Percentiles rank a stretch among this genome's conserved stretches.
phyloP scores from a whole-genome alignment of 2,888 invertebrate genomes.

The Hypselothyrea guttata region DNA sequence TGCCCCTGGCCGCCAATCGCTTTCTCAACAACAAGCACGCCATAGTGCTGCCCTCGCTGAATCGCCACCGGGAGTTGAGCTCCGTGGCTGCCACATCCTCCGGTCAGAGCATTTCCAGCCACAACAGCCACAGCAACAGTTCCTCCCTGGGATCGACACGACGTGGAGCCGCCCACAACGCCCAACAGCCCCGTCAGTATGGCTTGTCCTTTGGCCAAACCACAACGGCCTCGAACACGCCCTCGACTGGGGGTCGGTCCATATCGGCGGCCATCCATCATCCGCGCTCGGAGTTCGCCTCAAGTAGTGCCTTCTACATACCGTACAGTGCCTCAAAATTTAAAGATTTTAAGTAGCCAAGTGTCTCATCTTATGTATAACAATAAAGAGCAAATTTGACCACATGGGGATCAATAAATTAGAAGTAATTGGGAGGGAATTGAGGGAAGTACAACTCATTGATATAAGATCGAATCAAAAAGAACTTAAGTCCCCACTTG shows the following conservation, averaged over 20 bases:
- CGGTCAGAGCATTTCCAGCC: slow-evolving; percentile 55
- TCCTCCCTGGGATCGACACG: slow-evolving; percentile 19
- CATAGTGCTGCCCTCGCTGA: slow-evolving; percentile 77
- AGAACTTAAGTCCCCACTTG: too few species aligned
- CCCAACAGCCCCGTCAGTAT: slow-evolving; percentile 22
- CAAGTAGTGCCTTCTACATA: slow-evolving; percentile 77
- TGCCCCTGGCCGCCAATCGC: slow-evolving; percentile 67
- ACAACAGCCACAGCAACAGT: slow-evolving; percentile 38
- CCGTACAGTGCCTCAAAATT: slow-evolving; percentile 82
- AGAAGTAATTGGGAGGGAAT: too few species aligned
- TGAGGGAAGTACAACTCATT: too few species aligned
- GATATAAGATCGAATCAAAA: too few species aligned
- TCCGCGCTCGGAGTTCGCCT: slow-evolving; percentile 63
- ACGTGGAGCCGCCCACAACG: slow-evolving; percentile 4
- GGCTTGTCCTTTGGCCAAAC: slow-evolving; percentile 22
- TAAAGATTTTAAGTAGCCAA: slow-evolving; percentile 78
- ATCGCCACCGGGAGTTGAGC: slow-evolving; percentile 55
- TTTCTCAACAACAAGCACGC: slow-evolving; percentile 78
- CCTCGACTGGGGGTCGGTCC: slow-evolving; percentile 75
- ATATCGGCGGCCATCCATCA: slow-evolving; percentile 80
- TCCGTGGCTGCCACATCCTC: slow-evolving; percentile 54
- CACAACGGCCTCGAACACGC: slow-evolving; percentile 63
- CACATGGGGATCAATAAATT: background rate
- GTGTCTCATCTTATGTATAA: slow-evolving; percentile 44
- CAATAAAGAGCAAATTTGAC: slow-evolving; percentile 39